A percentile compares a stretch with the other conserved stretches of the same genome.
These are phyloP conservation scores for Drosophila phalerata DNA, from an alignment of 2,888 invertebrate genomes.

Conservation along the genomic window DNA sequence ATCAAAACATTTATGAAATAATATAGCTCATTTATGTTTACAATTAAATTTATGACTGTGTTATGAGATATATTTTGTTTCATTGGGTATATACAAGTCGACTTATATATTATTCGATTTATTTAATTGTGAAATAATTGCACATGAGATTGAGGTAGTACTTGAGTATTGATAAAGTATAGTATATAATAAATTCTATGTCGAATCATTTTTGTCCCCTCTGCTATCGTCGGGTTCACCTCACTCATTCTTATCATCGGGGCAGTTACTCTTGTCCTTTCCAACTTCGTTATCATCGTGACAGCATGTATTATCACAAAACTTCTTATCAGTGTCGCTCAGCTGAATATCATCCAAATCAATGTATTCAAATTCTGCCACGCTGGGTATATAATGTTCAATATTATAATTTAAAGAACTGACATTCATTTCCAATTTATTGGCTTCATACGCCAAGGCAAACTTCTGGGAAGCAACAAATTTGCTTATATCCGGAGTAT, in stretches of 20 bases:
- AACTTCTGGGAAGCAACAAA: neutral
- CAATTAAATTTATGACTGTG: neutral
- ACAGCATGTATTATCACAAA: neutral
- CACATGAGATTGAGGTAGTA: slow-evolving; percentile 13
- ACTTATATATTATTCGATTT: neutral
- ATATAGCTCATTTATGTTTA: neutral
- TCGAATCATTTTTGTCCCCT: neutral
- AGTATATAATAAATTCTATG: neutral
- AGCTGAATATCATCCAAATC: neutral
- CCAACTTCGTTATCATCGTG: neutral
- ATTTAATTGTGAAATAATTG: slow-evolving; percentile 10
- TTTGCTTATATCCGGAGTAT: neutral
- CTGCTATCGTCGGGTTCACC: neutral
- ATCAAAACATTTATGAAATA: neutral
- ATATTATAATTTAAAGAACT: neutral
- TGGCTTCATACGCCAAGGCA: neutral
- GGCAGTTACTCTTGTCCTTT: neutral
- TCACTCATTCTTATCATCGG: neutral
- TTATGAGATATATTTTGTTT: neutral
- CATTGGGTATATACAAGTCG: neutral
- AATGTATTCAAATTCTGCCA: neutral
- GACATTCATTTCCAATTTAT: neutral
- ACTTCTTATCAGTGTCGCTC: neutral
- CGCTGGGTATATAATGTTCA: neutral
- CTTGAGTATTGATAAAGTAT: slow-evolving; percentile 10